Conservation (phyloP, 2,797 vertebrate species). For the Ibycter americanus region DNA sequence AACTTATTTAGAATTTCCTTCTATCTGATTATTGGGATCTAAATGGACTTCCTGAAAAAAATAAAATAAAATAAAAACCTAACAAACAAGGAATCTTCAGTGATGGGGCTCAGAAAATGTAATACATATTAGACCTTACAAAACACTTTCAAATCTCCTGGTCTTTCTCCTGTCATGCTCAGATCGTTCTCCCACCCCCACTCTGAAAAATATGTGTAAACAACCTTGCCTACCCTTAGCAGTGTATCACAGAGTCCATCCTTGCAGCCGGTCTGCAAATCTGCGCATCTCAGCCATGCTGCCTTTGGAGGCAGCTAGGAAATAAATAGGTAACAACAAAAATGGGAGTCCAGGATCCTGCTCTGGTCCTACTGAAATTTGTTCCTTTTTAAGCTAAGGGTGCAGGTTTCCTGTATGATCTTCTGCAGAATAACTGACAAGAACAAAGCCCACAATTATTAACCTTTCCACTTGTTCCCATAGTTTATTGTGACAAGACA, state of each 20-base stretch:
- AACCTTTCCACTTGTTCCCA: slow-evolving; percentile 80
- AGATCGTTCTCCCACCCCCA: not conserved
- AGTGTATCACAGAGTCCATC: not conserved
- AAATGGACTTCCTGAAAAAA: not conserved
- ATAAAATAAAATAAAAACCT: not conserved
- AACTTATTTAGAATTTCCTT: not conserved
- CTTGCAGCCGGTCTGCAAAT: not conserved
- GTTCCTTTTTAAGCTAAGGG: not conserved
- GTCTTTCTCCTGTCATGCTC: not conserved
- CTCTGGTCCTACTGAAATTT: not conserved
- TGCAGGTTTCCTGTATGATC: slow-evolving; percentile 50
- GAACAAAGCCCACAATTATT: slow-evolving; percentile 76
- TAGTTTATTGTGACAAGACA: slow-evolving; percentile 84
- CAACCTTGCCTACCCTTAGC: not conserved
- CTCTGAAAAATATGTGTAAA: not conserved
- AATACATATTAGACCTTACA: not conserved
- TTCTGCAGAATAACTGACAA: slow-evolving; percentile 70
- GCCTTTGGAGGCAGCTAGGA: not conserved
- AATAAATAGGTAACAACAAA: not conserved
- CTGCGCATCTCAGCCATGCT: not conserved
- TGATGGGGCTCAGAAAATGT: not conserved
- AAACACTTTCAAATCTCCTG: not conserved
- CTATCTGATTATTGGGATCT: not conserved
- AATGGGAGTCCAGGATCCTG: not conserved
- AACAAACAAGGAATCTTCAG: not conserved